phyloP scores from a whole-genome alignment of 2,888 invertebrate species.

The Conistra vaccinii region DNA sequence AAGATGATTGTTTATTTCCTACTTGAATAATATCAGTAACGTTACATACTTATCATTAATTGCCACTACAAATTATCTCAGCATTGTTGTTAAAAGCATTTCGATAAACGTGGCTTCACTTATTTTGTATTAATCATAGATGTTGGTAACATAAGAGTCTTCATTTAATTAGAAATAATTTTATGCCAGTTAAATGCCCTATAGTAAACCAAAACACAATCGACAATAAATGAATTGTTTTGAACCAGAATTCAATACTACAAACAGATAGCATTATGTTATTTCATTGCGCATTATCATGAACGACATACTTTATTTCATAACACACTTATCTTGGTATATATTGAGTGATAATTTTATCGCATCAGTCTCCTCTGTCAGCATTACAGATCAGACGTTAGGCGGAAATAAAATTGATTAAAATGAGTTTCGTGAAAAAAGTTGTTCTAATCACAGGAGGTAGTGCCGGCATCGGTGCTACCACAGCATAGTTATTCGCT shows the following conservation, averaged over 20 bases:
- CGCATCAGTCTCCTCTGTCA: not conserved
- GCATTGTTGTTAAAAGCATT: not conserved
- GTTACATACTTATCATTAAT: slow-evolving; percentile 17
- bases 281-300: not conserved
- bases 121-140: not conserved
- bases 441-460: slow-evolving; percentile 77
- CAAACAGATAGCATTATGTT: not conserved
- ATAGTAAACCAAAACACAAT: too few relatives aligned
- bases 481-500: slow-evolving; percentile 72
- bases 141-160: not conserved
- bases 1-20: slow-evolving; percentile 12
- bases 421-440: slow-evolving; percentile 75
- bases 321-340: slow-evolving; percentile 10
- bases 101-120: not conserved
- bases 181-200: not conserved
- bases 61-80: not conserved
- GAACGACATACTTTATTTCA: not conserved
- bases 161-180: not conserved
- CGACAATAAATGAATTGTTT: too few relatives aligned
- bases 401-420: not conserved
- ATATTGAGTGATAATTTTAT: slow-evolving; percentile 13
- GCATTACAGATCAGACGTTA: slow-evolving; percentile 26
- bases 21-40: not conserved
- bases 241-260: not conserved
- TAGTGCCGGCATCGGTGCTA: slow-evolving; percentile 78